Percentiles rank a stretch among this genome's conserved stretches.
These are phyloP conservation scores for Halichoeres trimaculatus DNA, from an alignment of 2,113 vertebrate species.

Conservation along the genomic window DNA sequence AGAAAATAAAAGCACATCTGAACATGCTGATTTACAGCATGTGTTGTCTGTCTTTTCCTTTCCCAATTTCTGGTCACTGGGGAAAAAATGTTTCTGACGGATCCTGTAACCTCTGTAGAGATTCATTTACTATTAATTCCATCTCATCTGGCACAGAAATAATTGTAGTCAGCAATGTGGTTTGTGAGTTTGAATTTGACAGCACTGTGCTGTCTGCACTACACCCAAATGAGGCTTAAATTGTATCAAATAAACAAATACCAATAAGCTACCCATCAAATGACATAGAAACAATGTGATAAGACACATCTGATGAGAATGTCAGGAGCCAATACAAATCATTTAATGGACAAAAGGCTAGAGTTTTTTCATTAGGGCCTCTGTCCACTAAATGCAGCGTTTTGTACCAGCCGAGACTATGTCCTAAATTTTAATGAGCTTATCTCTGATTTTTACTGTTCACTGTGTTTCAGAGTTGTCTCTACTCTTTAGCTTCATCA, in stretches of 20 bases:
- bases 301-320: no score
- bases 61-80: constrained; percentile 13
- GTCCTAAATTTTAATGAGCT: no score
- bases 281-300: not conserved
- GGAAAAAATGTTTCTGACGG: constrained; percentile 7
- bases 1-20: constrained; percentile 21
- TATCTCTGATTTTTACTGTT: no score
- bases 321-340: not conserved
- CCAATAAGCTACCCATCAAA: not conserved
- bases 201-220: not conserved
- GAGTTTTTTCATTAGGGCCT: no score
- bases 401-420: no score
- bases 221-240: not conserved
- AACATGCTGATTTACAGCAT: constrained; percentile 38
- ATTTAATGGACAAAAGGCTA: no score
- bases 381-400: no score
- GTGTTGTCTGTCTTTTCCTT: constrained; percentile 30
- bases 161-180: not conserved
- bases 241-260: not conserved
- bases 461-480: no score
- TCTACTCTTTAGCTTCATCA: no score
- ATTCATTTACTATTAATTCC: constrained; percentile 24
- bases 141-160: not conserved
- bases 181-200: not conserved
- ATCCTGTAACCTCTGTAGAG: not conserved